A percentile compares a stretch with the other conserved stretches of the same genome.
These are phyloP conservation scores for Diploptera punctata DNA, from an alignment of 2,888 invertebrate species.

Conservation along the genomic window DNA sequence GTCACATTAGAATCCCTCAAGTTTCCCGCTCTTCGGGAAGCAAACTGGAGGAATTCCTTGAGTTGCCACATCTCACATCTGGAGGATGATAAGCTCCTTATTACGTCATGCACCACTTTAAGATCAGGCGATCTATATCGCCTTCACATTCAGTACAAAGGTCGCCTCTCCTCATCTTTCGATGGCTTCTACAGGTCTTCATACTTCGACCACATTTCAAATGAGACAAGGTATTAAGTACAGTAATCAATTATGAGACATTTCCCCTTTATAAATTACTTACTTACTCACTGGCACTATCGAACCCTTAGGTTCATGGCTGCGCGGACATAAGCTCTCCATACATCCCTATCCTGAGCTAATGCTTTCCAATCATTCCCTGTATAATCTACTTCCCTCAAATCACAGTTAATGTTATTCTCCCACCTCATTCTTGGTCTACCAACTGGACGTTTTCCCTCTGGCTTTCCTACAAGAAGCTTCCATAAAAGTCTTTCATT, in stretches of 20 bases:
- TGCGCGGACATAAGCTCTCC: no score
- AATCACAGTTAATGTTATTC: no score
- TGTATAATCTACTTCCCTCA: no score
- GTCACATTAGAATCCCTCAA: neutral
- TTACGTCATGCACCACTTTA: neutral
- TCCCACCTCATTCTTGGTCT: no score
- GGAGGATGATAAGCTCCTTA: neutral
- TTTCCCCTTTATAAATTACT: neutral
- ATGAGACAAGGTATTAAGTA: conserved; percentile 29
- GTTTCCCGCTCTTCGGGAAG: neutral
- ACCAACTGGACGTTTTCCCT: no score
- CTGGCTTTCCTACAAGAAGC: no score
- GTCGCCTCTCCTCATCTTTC: conserved; percentile 29
- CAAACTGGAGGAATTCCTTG: neutral
- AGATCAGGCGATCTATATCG: conserved; percentile 26
- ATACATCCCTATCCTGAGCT: no score
- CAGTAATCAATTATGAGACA: neutral
- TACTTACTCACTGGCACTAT: no score
- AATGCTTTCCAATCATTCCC: no score
- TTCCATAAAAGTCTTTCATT: no score
- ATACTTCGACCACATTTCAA: conserved; percentile 30
- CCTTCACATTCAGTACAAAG: conserved; percentile 34
- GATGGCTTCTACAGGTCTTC: conserved; percentile 37
- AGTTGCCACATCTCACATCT: no score
- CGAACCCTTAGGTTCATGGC: no score